Evolutionary conservation across 1,140 invertebrate species (phyloP), one percentile per base, ranked within the genome.

Genomic region (Hylyphantes graminicola): DNA sequence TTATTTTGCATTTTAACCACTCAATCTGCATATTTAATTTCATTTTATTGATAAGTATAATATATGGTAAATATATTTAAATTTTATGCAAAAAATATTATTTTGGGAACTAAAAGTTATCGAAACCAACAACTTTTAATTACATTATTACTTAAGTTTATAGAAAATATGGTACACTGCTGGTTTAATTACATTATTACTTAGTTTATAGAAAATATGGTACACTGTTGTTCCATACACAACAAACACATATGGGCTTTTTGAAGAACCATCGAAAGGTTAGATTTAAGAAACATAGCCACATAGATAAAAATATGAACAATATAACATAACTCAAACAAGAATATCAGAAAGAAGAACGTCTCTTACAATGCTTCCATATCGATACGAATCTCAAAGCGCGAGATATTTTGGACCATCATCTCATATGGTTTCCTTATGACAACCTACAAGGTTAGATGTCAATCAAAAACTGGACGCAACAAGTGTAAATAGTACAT

Each of bases 381-480:
- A 53, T 35, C 17, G 68, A 70, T 70, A 70, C n/a, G 11, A 9
- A 70, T 70, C 68, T 70, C 21, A 15, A 2, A 8, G 17, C 21
- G 19, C 54, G 68, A 70, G 17, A 70, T 70, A 70, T 10, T 15
- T 9, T 12, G 53, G 8, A 70, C 50, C 19, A 21, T 48, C 17
- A 50, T n/a, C 57, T 68, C 12, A 12, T 50, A 9, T 9, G 13
- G 50, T 17, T 70, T 70, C 68, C 15, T 54, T 17, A 65, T 17
- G 19, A 65, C 19, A 4, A 65, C 63, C 19, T 35, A 13, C 7
- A 65, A 21, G 57, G 57, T 65, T 8, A 15, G 48, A 53, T 70
- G 50, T 19, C 12, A 51, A 70, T 70, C 68, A 7, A 13, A 53
- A 67, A 78, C 51, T 68, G 17, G 51, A 65, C 67, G 63, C 57